phyloP scores from a whole-genome alignment of 2,113 vertebrate species.

The Asarcornis scutulata region DNA sequence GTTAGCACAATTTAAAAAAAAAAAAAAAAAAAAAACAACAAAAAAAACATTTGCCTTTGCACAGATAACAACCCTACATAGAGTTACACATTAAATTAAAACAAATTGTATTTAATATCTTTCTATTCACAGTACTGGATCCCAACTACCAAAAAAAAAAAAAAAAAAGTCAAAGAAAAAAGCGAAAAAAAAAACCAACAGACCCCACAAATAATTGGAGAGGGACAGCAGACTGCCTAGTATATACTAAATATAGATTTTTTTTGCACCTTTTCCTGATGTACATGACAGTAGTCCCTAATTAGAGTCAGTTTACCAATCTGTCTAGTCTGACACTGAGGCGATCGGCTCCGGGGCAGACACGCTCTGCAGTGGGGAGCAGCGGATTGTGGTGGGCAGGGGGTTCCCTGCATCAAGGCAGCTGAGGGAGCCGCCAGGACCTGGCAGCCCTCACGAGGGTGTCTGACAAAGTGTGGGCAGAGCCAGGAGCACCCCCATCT shows the following conservation, averaged over 20 bases:
- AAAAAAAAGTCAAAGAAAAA: not conserved
- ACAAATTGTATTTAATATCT: not conserved
- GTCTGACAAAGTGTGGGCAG: too few species aligned
- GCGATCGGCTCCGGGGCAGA: too few species aligned
- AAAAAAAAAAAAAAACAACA: not conserved
- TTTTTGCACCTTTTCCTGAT: not conserved
- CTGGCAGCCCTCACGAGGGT: too few species aligned
- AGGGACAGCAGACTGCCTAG: not conserved
- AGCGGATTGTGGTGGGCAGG: too few species aligned
- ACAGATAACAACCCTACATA: not conserved
- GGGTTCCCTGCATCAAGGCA: too few species aligned
- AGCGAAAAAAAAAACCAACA: fast-evolving
- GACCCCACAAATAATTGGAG: not conserved
- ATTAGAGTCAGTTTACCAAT: not conserved
- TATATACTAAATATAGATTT: not conserved
- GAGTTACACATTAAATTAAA: not conserved
- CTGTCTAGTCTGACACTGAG: not conserved
- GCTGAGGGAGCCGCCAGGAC: too few species aligned
- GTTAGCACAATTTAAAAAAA: not conserved
- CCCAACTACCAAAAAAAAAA: not conserved
- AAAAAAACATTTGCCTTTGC: not conserved
- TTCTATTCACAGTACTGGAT: not conserved
- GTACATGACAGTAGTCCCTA: fast-evolving
- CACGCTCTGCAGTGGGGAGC: too few species aligned
- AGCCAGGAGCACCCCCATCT: too few species aligned